A percentile compares a stretch with the other conserved stretches of the same genome.
These are phyloP conservation scores for Pomatorhinus ruficollis DNA, from an alignment of 2,113 vertebrate species.

Conservation along the genomic window DNA sequence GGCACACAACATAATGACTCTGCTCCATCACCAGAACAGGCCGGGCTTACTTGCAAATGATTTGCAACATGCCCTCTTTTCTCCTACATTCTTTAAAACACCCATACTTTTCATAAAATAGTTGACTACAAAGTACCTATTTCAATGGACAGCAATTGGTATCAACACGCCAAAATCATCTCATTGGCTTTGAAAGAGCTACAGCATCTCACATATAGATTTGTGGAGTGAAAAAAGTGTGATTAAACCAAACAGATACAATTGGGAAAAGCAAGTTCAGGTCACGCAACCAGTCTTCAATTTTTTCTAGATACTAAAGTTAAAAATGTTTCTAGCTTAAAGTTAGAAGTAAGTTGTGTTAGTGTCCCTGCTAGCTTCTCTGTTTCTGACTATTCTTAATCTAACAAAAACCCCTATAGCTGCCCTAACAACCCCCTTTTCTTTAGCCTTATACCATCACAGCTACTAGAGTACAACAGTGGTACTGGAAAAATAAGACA, in stretches of 20 bases:
- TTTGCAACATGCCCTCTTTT: accelerated
- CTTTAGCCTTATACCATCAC: background rate
- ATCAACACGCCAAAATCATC: background rate
- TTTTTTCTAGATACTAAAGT: background rate
- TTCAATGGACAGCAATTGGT: background rate
- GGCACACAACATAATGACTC: background rate
- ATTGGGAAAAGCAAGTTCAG: background rate
- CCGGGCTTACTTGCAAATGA: background rate
- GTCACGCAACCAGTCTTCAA: background rate
- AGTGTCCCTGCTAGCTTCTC: background rate
- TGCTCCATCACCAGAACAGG: background rate
- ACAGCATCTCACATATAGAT: background rate
- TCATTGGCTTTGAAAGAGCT: background rate
- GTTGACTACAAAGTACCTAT: background rate
- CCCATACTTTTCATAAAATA: background rate
- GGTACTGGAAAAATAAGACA: background rate
- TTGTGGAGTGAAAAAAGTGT: background rate
- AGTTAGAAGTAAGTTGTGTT: background rate
- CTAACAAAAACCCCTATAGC: background rate
- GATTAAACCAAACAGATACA: background rate
- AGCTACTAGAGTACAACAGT: background rate
- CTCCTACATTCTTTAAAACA: background rate
- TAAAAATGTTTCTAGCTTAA: background rate
- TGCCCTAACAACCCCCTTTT: background rate
- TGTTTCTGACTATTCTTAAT: background rate